phyloP scores from a whole-genome alignment of 2,888 invertebrate species.

The Lysandra bellargus region DNA sequence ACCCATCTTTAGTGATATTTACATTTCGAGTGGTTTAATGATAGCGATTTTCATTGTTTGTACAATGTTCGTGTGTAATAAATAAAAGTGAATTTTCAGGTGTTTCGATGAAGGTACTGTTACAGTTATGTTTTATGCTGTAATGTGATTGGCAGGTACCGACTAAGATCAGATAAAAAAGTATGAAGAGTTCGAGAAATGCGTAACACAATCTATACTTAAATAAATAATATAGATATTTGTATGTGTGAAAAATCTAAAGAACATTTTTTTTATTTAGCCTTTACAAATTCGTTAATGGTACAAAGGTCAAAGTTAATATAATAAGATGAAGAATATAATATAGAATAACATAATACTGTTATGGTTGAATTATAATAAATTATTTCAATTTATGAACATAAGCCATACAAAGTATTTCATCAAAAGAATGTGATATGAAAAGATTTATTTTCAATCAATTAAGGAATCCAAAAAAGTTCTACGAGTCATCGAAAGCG shows the following conservation, averaged over 20 bases:
- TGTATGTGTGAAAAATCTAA: too few species aligned
- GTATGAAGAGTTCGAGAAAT: too few species aligned
- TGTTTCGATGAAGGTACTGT: background rate
- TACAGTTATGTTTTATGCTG: background rate
- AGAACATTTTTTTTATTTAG: too few species aligned
- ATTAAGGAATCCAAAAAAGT: conserved; percentile 24
- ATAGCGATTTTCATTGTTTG: background rate
- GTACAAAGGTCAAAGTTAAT: too few species aligned
- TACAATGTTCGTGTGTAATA: background rate
- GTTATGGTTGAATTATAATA: background rate
- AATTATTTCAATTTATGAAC: background rate
- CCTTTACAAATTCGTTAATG: too few species aligned
- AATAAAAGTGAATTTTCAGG: background rate
- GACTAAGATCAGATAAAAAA: too few species aligned
- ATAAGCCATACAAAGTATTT: conserved; percentile 16
- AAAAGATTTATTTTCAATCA: conserved; percentile 22
- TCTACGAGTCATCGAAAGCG: background rate
- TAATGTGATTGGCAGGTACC: too few species aligned
- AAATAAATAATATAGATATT: too few species aligned
- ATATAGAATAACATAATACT: background rate
- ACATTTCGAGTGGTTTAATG: conserved; percentile 20
- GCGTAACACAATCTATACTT: too few species aligned
- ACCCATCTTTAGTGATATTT: conserved; percentile 35
- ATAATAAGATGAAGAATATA: too few species aligned
- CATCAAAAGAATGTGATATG: conserved; percentile 3